Evolutionary conservation across 2,888 invertebrate species (phyloP).

Genomic region (Lapara coniferarum): DNA sequence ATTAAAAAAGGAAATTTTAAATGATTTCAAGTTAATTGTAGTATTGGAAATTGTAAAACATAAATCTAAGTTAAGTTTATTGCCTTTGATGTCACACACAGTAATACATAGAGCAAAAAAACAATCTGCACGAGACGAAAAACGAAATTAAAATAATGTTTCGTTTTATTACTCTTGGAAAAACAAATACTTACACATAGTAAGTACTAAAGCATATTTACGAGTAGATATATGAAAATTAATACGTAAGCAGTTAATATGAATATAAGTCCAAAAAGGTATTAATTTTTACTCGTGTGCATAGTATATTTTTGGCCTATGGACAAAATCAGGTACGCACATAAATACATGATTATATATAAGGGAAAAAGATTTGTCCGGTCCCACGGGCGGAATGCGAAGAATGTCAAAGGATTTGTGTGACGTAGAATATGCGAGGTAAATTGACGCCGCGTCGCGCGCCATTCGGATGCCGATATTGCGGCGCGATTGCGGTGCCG

Average conservation of each 20-base stretch:
- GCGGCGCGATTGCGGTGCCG: slow-evolving; percentile 20
- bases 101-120: slow-evolving; percentile 1
- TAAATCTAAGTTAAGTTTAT: background rate
- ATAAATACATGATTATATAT: slow-evolving; percentile 17
- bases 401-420: slow-evolving; percentile 16
- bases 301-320: background rate
- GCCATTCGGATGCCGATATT: slow-evolving; percentile 17
- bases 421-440: slow-evolving; percentile 16
- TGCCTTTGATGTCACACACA: background rate
- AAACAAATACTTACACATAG: background rate
- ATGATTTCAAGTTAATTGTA: background rate
- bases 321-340: background rate
- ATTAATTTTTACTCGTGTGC: too few relatives aligned
- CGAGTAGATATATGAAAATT: background rate
- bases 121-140: background rate
- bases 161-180: background rate
- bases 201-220: background rate
- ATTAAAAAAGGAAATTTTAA: background rate
- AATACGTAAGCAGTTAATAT: background rate
- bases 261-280: too few relatives aligned
- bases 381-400: background rate
- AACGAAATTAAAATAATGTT: background rate
- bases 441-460: slow-evolving; percentile 17
- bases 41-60: background rate
- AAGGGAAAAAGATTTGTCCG: slow-evolving; percentile 9